Conservation (phyloP, 2,797 vertebrate genomes). For the Muscicapa striata region DNA sequence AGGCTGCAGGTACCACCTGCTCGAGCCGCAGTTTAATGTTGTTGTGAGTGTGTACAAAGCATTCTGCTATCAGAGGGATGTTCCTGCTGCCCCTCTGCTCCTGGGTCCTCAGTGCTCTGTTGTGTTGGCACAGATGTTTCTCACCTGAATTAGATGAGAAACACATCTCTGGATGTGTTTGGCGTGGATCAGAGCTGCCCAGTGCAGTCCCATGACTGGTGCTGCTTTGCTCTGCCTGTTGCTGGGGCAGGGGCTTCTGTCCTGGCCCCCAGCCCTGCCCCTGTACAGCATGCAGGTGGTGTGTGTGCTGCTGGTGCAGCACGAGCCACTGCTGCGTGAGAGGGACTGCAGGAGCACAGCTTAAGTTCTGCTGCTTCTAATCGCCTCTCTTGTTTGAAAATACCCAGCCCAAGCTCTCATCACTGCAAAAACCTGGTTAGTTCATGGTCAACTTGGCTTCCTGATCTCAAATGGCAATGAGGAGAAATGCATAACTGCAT, state of each 20-base stretch:
- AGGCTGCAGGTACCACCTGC: not conserved
- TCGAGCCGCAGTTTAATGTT: not conserved
- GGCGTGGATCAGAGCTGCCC: not conserved
- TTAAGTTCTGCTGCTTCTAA: not conserved
- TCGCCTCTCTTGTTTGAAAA: not conserved
- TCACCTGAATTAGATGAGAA: not conserved
- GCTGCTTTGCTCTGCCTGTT: rapidly evolving
- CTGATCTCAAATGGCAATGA: not conserved
- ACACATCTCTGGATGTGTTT: not conserved
- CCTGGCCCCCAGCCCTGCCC: not conserved
- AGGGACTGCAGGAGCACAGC: not conserved
- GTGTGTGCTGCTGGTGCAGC: not conserved
- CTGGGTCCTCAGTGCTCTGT: not conserved
- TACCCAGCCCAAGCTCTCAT: no score
- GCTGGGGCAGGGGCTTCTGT: rapidly evolving
- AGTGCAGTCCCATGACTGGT: rapidly evolving
- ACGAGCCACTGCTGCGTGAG: rapidly evolving
- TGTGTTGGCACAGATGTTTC: not conserved
- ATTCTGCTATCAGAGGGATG: not conserved
- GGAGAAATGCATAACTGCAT: not conserved
- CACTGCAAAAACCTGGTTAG: not conserved
- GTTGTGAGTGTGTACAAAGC: not conserved
- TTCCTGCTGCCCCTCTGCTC: not conserved
- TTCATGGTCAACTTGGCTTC: not conserved
- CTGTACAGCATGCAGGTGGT: rapidly evolving